phyloP scores from a whole-genome alignment of 2,888 invertebrate genomes.

The Coenonympha glycerion region DNA sequence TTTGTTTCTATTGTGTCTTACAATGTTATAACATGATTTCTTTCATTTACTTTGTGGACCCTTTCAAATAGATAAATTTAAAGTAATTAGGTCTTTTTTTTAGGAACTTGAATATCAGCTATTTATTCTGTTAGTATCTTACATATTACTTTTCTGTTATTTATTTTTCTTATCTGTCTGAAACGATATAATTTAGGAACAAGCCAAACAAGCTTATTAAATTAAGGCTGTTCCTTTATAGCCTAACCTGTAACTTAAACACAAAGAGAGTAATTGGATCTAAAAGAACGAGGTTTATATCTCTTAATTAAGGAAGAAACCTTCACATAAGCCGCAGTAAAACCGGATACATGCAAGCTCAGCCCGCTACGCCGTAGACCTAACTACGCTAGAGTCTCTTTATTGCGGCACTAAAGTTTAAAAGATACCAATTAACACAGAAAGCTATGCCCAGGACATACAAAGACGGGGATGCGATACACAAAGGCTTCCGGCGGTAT shows the following conservation, averaged over 20 bases:
- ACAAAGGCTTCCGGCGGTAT: not conserved
- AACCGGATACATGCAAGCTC: conserved; percentile 18
- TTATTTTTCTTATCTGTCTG: too few relatives aligned
- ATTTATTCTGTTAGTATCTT: too few relatives aligned
- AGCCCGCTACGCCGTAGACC: conserved; percentile 22
- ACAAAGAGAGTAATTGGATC: not conserved
- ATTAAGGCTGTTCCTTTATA: not conserved
- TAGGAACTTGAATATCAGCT: too few relatives aligned
- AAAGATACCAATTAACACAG: conserved; percentile 70
- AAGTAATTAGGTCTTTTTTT: too few relatives aligned
- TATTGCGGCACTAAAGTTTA: conserved; percentile 68
- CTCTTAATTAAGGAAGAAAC: conserved; percentile 21
- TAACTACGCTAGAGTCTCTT: conserved; percentile 45
- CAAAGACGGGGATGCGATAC: conserved; percentile 10
- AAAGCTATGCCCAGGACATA: conserved; percentile 15
- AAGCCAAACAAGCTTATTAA: not conserved
- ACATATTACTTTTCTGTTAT: too few relatives aligned
- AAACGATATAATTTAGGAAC: too few relatives aligned
- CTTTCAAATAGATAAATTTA: too few relatives aligned
- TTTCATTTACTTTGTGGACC: too few relatives aligned
- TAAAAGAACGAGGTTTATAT: conserved; percentile 13
- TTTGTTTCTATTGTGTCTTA: too few relatives aligned
- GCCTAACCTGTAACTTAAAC: not conserved
- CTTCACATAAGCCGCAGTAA: conserved; percentile 17
- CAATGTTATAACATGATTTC: too few relatives aligned